phyloP scores from a whole-genome alignment of 2,888 invertebrate genomes.

The Disparrhopalites patrizii region DNA sequence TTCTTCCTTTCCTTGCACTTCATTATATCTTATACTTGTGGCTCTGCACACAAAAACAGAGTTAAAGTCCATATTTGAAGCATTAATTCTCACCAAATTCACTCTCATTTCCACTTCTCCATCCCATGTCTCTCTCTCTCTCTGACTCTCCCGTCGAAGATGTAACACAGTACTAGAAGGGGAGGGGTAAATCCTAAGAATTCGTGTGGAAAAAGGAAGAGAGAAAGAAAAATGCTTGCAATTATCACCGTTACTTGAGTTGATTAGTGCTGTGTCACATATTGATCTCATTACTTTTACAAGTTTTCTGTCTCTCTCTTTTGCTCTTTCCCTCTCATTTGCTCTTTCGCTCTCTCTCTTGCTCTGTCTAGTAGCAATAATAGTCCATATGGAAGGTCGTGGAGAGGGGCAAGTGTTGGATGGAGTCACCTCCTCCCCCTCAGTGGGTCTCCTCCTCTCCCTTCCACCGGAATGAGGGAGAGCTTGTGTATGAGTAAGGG shows the following conservation, averaged over 20 bases:
- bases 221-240: background rate
- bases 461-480: background rate
- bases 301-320: too few relatives aligned
- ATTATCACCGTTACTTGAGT: background rate
- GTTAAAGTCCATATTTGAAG: background rate
- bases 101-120: background rate
- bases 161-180: background rate
- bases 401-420: too few relatives aligned
- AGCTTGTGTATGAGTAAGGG: too few relatives aligned
- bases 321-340: too few relatives aligned
- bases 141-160: background rate
- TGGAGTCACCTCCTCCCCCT: too few relatives aligned
- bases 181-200: background rate
- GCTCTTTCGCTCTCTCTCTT: too few relatives aligned
- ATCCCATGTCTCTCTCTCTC: background rate
- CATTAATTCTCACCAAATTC: too few relatives aligned
- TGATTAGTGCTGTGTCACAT: conserved; percentile 1
- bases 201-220: background rate
- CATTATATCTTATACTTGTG: too few relatives aligned
- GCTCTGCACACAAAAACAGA: background rate
- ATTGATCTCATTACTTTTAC: background rate
- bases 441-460: too few relatives aligned
- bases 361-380: too few relatives aligned
- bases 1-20: too few relatives aligned
- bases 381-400: too few relatives aligned